Conservation (phyloP, 2,797 vertebrate genomes). For the Mionectes olivaceus region DNA sequence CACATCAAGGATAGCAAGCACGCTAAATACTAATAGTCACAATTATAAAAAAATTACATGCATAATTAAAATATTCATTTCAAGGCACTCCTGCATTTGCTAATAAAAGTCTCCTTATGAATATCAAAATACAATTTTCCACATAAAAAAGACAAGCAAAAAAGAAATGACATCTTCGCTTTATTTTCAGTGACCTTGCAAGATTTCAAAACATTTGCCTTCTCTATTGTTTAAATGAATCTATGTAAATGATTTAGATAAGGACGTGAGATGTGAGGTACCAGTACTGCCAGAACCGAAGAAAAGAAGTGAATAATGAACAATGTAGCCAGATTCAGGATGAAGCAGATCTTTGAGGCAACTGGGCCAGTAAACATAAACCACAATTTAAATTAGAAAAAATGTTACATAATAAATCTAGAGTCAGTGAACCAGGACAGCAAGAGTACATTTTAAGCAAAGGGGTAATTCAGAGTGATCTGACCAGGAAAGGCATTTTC, state of each 20-base stretch:
- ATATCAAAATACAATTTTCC: slow-evolving; percentile 42
- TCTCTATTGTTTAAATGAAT: neutral
- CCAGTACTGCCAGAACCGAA: neutral
- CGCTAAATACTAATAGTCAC: slow-evolving; percentile 73
- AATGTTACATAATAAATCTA: slow-evolving; percentile 21
- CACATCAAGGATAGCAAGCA: slow-evolving; percentile 64
- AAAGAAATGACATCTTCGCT: neutral
- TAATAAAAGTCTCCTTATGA: slow-evolving; percentile 41
- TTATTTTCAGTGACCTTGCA: slow-evolving; percentile 11
- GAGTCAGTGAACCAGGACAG: slow-evolving; percentile 1
- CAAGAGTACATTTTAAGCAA: neutral
- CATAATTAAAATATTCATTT: slow-evolving; percentile 66
- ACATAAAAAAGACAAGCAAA: neutral
- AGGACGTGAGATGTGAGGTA: neutral
- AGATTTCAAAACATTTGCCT: neutral
- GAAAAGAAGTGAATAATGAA: neutral
- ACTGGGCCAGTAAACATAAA: slow-evolving; percentile 9
- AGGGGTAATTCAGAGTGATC: slow-evolving; percentile 1
- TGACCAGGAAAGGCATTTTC: slow-evolving; percentile 41
- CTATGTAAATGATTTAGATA: neutral
- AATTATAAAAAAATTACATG: slow-evolving; percentile 72
- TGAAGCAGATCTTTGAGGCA: neutral
- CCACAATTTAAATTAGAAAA: neutral
- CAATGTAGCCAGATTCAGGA: neutral
- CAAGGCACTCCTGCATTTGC: slow-evolving; percentile 33